Evolutionary conservation across 1,140 invertebrate genomes (phyloP), one percentile per base, ranked within the genome.

Genomic region (Plectrocnemia conspersa): DNA sequence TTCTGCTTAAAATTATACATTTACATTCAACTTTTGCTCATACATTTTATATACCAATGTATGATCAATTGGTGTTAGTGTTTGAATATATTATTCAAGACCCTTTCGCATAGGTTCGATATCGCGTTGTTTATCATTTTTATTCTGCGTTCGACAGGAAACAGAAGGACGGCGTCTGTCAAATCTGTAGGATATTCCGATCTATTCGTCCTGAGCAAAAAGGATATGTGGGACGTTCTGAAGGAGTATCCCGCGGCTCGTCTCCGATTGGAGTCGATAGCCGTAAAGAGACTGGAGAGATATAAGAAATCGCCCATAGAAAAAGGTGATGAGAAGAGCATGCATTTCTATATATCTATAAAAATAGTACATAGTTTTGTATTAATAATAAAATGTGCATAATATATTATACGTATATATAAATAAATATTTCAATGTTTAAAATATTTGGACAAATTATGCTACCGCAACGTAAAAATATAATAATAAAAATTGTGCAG

Each of bases 221-320:
- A 96, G 76, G 96, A 98, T 76, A 93, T 99, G 86, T 98, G 96
- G 96, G 96, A 98, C 72, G 96, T 98, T 21, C 79, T 98, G 42
- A 97, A 98, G 77, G 94, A 98, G 72, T 98, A 98, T 77, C 96
- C 95, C 2, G 91, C 93, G 2, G 95, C 95, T 19, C 80, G 95
- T 64, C 91, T 97, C 7, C 82, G 94, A 58, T 79, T 98, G n/a
- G 95, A 98, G 77, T 90, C 93, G 15, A 97, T 98, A 63, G 95
- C 95, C 35, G 92, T 95, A 60, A 97, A 97, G 76, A 83, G 94
- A 68, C 79, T 98, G 62, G 91, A 95, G 76, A 95, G 95, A 72
- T 95, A 95, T 75, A 94, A 93, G 73, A 89, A 89, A 70, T 90
- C 90, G 48, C 91, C 91, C 16, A 77, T 91, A 32, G 88, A 91